Conservation (phyloP, 2,797 vertebrate species). For the Coregonus suidteri region DNA sequence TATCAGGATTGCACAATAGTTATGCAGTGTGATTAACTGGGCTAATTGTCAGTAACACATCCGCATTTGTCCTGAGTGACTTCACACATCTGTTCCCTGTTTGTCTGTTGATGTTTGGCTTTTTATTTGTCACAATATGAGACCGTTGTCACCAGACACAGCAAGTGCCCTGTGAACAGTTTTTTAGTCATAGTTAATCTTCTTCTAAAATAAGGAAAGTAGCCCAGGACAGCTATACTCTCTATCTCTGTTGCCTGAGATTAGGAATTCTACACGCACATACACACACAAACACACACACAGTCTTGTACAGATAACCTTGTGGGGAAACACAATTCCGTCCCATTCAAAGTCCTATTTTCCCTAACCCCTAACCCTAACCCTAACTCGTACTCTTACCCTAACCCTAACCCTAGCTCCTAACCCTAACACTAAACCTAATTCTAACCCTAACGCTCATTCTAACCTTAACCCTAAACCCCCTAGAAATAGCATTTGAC, state of each 20-base stretch:
- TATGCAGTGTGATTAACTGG: slow-evolving; percentile 14
- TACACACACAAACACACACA: too few species aligned
- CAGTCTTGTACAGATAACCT: too few species aligned
- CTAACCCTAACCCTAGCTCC: too few species aligned
- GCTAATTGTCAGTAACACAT: slow-evolving; percentile 17
- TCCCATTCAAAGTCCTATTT: too few species aligned
- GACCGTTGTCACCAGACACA: neutral
- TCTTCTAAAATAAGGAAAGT: neutral
- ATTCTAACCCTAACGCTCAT: too few species aligned
- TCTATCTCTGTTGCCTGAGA: neutral
- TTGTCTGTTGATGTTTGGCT: neutral
- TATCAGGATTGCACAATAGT: slow-evolving; percentile 13
- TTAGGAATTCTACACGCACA: neutral
- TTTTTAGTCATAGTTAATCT: slow-evolving; percentile 4
- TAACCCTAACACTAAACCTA: too few species aligned
- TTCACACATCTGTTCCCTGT: slow-evolving; percentile 15
- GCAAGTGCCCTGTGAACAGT: neutral
- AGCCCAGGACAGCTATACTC: neutral
- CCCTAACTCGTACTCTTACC: too few species aligned
- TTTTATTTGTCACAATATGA: neutral
- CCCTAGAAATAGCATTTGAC: too few species aligned
- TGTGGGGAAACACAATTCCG: too few species aligned
- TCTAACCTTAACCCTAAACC: too few species aligned
- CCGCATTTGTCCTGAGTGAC: slow-evolving; percentile 4
- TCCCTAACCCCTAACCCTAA: too few species aligned